Evolutionary conservation across 2,113 vertebrate genomes (phyloP).

Genomic region (Sphaerodactylus townsendi): DNA sequence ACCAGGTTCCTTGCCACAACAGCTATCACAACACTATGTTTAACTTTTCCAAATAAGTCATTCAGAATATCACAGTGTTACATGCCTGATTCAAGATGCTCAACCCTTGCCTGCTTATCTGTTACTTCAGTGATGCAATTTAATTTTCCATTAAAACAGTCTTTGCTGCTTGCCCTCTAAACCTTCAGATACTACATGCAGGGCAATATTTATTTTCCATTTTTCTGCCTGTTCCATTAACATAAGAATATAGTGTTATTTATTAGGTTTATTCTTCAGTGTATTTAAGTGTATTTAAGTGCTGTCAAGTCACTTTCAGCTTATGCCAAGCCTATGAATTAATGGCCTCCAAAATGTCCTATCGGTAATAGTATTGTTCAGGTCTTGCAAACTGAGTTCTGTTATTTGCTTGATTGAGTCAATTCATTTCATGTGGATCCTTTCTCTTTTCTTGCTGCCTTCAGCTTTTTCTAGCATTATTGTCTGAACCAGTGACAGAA

Average conservation of each 20-base stretch:
- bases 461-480: too few relatives aligned
- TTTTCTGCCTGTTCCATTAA: neutral
- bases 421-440: too few relatives aligned
- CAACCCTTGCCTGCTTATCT: neutral
- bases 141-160: neutral
- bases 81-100: neutral
- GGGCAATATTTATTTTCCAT: neutral
- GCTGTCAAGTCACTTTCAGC: too few relatives aligned
- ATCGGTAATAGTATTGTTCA: too few relatives aligned
- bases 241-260: neutral
- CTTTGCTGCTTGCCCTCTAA: neutral
- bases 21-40: neutral
- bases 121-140: neutral
- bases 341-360: too few relatives aligned
- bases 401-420: too few relatives aligned
- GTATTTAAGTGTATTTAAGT: too few relatives aligned
- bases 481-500: too few relatives aligned
- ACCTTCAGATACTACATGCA: neutral
- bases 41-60: neutral
- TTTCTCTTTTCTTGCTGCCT: too few relatives aligned
- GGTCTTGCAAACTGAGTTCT: too few relatives aligned
- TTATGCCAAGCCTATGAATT: too few relatives aligned
- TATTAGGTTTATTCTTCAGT: neutral
- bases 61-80: neutral
- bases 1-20: neutral